Percentiles rank a stretch among this genome's conserved stretches.
These are phyloP conservation scores for Temnopleurus reevesii DNA, from an alignment of 53 echinoderm and acorn worm species.

Conservation along the genomic window DNA sequence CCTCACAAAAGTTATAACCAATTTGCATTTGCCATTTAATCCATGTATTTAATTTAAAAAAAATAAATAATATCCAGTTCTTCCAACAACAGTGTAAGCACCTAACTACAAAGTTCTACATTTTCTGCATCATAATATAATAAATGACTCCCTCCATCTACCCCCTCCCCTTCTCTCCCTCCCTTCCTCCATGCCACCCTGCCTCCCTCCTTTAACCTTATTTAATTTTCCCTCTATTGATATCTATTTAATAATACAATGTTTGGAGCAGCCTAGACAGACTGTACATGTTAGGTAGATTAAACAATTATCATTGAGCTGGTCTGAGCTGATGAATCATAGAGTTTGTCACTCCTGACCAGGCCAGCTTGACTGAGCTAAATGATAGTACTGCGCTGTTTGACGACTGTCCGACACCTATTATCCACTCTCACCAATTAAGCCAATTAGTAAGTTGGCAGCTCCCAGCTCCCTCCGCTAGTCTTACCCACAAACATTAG, in stretches of 20 bases:
- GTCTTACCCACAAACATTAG: neutral
- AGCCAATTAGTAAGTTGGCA: slow-evolving; percentile 32
- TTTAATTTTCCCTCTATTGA: neutral
- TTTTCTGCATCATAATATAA: too few species aligned
- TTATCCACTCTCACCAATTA: slow-evolving; percentile 16
- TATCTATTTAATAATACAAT: neutral
- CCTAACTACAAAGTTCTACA: too few species aligned
- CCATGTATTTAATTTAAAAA: too few species aligned
- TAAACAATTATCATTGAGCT: slow-evolving; percentile 44
- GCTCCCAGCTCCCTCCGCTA: neutral
- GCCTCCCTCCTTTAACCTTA: neutral
- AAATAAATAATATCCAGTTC: too few species aligned
- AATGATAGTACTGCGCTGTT: neutral
- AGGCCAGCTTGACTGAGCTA: slow-evolving; percentile 1
- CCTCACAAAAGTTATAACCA: too few species aligned
- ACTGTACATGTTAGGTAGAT: neutral
- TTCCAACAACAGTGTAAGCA: too few species aligned
- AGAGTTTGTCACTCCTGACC: neutral
- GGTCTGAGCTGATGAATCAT: slow-evolving; percentile 22
- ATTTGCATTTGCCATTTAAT: too few species aligned
- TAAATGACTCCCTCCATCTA: too few species aligned
- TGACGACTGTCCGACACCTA: neutral
- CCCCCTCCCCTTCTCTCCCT: neutral
- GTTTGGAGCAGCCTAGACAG: neutral
- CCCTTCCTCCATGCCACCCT: neutral